These are phyloP conservation scores for Glossophaga mutica DNA, from an alignment of 2,797 vertebrate species.

Conservation along the genomic window DNA sequence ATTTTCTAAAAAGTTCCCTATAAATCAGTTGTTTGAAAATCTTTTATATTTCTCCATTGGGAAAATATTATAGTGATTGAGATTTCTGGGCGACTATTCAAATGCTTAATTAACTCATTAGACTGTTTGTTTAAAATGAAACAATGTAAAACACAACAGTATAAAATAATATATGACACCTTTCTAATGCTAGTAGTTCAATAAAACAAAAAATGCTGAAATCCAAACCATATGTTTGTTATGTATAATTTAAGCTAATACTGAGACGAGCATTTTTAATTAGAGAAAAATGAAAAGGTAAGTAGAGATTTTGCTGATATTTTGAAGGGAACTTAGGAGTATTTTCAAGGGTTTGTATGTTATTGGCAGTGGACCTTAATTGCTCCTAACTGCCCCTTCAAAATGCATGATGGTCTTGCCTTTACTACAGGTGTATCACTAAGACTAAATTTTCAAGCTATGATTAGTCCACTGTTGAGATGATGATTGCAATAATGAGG, in stretches of 20 bases:
- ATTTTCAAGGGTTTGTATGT: conserved; percentile 45
- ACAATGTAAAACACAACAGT: not conserved
- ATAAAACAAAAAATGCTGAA: not conserved
- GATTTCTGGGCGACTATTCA: not conserved
- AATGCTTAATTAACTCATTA: conserved; percentile 38
- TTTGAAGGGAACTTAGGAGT: conserved; percentile 26
- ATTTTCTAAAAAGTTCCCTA: not conserved
- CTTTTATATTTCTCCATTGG: not conserved
- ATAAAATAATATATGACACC: not conserved
- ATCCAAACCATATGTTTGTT: not conserved
- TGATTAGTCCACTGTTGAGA: conserved; percentile 56
- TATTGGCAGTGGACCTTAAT: conserved; percentile 48
- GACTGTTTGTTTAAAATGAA: not conserved
- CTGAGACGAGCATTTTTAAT: conserved; percentile 17
- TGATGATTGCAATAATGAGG: conserved; percentile 10
- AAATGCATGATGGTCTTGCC: not conserved
- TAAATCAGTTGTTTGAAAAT: conserved; percentile 26
- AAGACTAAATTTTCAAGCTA: conserved; percentile 46
- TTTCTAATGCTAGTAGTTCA: not conserved
- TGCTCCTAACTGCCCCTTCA: conserved; percentile 58
- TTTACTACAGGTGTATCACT: conserved; percentile 46
- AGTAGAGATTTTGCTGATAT: conserved; percentile 3
- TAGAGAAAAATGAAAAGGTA: conserved; percentile 31
- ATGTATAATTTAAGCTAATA: conserved; percentile 25
- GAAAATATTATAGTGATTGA: not conserved